Conservation (phyloP, 2,113 vertebrate genomes). For the Pangasianodon hypophthalmus region DNA sequence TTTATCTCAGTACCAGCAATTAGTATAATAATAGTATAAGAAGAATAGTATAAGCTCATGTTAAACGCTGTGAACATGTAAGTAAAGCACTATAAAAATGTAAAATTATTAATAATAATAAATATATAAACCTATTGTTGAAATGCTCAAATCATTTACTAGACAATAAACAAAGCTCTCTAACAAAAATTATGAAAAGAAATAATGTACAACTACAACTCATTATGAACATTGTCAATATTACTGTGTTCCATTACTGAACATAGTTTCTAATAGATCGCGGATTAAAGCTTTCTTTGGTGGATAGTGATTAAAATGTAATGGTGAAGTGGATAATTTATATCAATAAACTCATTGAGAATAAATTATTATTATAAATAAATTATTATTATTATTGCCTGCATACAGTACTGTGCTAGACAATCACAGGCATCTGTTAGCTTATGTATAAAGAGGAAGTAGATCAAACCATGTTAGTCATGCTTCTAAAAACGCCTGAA, state of each 20-base stretch:
- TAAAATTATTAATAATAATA: background rate
- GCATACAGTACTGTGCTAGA: background rate
- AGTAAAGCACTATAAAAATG: background rate
- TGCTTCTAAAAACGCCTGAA: background rate
- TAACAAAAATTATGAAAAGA: background rate
- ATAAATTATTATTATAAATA: background rate
- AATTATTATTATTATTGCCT: background rate
- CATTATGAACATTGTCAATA: background rate
- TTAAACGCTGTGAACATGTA: background rate
- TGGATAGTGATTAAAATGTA: background rate
- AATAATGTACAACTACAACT: background rate
- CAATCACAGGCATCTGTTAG: background rate
- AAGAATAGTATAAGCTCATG: background rate
- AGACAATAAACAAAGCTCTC: background rate
- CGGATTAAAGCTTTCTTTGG: background rate
- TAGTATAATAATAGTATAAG: background rate
- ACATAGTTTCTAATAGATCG: background rate
- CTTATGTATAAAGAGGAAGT: background rate
- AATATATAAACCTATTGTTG: background rate
- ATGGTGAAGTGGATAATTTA: background rate
- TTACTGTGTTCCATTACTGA: background rate
- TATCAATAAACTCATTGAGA: background rate
- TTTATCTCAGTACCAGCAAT: slow-evolving; percentile 27
- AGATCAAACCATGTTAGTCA: background rate
- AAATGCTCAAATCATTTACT: background rate